phyloP scores from a whole-genome alignment of 2,888 invertebrate species.

The Trichogramma dendrolimi region DNA sequence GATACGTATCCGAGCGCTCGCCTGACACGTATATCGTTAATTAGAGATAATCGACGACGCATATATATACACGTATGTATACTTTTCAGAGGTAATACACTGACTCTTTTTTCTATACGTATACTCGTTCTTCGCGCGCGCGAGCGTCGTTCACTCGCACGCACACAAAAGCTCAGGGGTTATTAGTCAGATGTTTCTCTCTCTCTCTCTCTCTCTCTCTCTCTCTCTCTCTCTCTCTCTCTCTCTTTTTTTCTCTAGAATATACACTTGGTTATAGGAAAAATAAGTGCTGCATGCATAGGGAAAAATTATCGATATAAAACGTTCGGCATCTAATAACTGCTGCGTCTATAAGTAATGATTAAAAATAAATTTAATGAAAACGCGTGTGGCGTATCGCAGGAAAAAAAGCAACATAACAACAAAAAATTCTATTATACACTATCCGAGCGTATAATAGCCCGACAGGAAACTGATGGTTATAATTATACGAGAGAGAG shows the following conservation, averaged over 20 bases:
- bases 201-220: neutral
- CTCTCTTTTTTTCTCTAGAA: neutral
- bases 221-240: neutral
- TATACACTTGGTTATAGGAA: neutral
- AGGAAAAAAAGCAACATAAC: too few species aligned
- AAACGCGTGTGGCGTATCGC: too few species aligned
- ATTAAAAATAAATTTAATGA: too few species aligned
- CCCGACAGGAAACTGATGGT: too few species aligned
- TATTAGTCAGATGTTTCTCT: neutral
- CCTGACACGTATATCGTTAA: too few species aligned
- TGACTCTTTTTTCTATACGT: neutral
- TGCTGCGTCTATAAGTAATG: neutral
- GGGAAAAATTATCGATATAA: neutral
- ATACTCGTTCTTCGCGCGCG: neutral
- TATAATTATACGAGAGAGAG: too few species aligned
- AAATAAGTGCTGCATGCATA: neutral
- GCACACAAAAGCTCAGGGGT: neutral
- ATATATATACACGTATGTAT: too few species aligned
- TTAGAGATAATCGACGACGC: too few species aligned
- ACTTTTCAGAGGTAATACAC: neutral
- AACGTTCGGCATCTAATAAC: neutral
- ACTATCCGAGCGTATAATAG: too few species aligned
- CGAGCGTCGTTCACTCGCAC: neutral
- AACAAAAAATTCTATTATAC: too few species aligned
- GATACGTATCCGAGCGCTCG: too few species aligned